Percentiles rank a stretch among this genome's conserved stretches.
Evolutionary conservation across 2,888 invertebrate genomes (phyloP).

Genomic region (Spisula solida): DNA sequence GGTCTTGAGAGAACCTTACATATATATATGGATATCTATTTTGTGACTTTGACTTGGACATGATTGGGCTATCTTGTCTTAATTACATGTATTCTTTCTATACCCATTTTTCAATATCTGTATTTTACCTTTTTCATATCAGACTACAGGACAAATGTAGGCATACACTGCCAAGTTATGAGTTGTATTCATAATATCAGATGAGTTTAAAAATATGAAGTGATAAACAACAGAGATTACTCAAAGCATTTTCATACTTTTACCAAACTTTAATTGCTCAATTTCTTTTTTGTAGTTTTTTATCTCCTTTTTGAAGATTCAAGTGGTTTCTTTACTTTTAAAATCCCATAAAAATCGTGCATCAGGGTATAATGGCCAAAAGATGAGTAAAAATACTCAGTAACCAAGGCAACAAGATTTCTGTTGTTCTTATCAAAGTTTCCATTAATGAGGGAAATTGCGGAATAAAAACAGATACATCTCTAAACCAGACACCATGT

Average conservation of each 20-base stretch:
- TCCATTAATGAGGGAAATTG: slow-evolving; percentile 66
- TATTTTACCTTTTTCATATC: no score
- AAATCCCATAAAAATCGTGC: neutral
- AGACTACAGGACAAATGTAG: no score
- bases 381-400: slow-evolving; percentile 28
- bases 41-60: no score
- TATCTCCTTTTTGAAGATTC: neutral
- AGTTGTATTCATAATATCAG: no score
- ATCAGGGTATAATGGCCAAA: neutral
- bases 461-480: slow-evolving; percentile 67
- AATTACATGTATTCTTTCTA: no score
- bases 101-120: no score
- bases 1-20: no score
- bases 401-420: slow-evolving; percentile 60
- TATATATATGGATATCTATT: no score
- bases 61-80: no score
- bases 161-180: no score
- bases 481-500: slow-evolving; percentile 60
- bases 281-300: slow-evolving; percentile 2
- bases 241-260: neutral
- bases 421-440: slow-evolving; percentile 68
- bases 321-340: neutral
- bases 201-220: neutral
- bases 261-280: neutral
- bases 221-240: neutral